These are phyloP conservation scores for Neodiprion fabricii DNA, from an alignment of 1,140 invertebrate genomes.

Conservation along the genomic window DNA sequence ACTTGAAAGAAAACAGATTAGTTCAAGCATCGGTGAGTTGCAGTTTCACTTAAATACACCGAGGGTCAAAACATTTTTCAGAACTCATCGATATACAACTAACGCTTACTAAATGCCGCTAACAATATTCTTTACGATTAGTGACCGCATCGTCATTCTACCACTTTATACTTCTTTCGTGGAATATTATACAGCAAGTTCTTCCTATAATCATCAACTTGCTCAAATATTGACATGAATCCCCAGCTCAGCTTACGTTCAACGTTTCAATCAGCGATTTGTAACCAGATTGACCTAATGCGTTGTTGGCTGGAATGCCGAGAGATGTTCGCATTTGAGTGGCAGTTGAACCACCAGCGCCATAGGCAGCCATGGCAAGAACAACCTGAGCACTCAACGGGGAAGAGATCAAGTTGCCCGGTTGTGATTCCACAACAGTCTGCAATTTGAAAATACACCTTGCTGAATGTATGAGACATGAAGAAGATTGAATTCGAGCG, in stretches of 20 bases:
- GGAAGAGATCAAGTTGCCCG: conserved; percentile 44
- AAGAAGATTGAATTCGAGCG: not conserved
- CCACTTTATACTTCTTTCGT: not conserved
- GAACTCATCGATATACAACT: no score
- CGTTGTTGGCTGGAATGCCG: conserved; percentile 35
- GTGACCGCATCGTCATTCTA: not conserved
- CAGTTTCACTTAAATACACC: not conserved
- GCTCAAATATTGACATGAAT: not conserved
- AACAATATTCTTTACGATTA: no score
- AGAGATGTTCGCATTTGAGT: conserved; percentile 39
- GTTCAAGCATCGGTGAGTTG: not conserved
- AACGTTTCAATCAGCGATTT: conserved; percentile 37
- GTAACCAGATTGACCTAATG: conserved; percentile 31
- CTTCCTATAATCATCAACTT: not conserved
- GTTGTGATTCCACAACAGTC: conserved; percentile 26
- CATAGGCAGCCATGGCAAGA: conserved; percentile 47
- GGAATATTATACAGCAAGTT: not conserved
- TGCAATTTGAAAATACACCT: conserved; percentile 19
- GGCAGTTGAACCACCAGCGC: conserved; percentile 44
- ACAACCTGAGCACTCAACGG: conserved; percentile 44
- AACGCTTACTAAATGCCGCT: no score
- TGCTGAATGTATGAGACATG: not conserved
- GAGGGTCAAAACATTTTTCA: not conserved
- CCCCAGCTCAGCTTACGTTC: conserved; percentile 36
- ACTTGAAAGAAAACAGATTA: not conserved